Percentiles rank a stretch among this genome's conserved stretches.
These are phyloP conservation scores for Reticulitermes lucifugus DNA, from an alignment of 2,888 invertebrate genomes.

Conservation along the genomic window DNA sequence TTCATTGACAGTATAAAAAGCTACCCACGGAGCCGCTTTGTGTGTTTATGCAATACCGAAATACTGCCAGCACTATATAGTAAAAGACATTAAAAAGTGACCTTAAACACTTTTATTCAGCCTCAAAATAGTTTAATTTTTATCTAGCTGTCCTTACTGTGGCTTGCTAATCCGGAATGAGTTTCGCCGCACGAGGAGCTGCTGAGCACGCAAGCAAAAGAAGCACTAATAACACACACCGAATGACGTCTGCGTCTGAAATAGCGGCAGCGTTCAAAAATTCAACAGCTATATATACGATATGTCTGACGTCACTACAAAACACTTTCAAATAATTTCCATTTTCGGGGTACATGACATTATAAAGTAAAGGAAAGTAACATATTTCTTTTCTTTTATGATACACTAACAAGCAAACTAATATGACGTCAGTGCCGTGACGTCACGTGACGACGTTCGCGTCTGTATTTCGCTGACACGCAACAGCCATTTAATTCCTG, in stretches of 20 bases:
- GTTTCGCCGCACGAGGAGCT: neutral
- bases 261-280: constrained; percentile 8
- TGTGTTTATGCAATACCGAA: neutral
- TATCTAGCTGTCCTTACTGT: neutral
- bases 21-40: no score
- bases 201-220: neutral
- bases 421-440: neutral
- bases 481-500: neutral
- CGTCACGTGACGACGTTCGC: neutral
- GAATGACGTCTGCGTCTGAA: constrained; percentile 10
- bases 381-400: constrained; percentile 6
- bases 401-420: neutral
- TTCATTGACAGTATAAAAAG: no score
- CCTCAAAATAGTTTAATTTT: neutral
- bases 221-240: neutral
- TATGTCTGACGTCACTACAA: constrained; percentile 4
- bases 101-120: neutral
- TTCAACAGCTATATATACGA: neutral
- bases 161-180: neutral
- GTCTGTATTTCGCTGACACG: neutral
- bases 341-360: neutral
- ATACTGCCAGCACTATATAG: neutral
- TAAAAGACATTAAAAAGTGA: neutral
- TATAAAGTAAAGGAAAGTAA: neutral
- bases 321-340: neutral